Evolutionary conservation across 1,140 invertebrate species (phyloP), one percentile per base, ranked within the genome.

Genomic region (Contarinia nasturtii): DNA sequence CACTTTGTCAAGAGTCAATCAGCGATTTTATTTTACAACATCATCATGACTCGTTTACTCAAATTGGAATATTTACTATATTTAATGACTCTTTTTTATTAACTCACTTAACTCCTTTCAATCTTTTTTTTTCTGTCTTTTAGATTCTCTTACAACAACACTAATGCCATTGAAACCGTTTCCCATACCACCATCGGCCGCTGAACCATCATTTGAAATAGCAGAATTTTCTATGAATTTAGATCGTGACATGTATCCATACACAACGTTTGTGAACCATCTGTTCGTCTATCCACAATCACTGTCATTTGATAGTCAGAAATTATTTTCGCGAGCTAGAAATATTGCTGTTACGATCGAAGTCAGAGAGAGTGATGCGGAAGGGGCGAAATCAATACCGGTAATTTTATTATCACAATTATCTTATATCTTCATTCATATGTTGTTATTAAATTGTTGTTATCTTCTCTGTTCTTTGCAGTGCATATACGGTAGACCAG

Each of bases 321-420:
- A 92, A 60, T 86, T 92, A 55, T 90, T 90, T 59, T 79, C 76
- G 1, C 68, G 88, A 59, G 89, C 90, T 1, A 71, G 90, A 53
- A 96, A 96, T 59, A 89, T 96, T 54, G 83, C 86, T 0, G 91
- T 88, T 51, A 73, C 80, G 38, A 71, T 95, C 8, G 88, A 95
- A 66, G 58, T 95, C 19, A 70, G 80, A 46, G 86, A 92, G 55
- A 74, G 75, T 33, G 86, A 91, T 64, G 64, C 68, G 27, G 79
- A 79, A 56, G 71, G 73, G 55, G 68, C 77, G n/a, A 63, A 71
- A 51, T 74, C 82, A 22, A 57, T 90, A 17, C 73, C 75, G 60
- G 82, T 85, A 64, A 56, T 58, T 55, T 48, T 53, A n/a, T 27
- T 5, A 27, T 27, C 27, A 27, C 27, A 27, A 27, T 27, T 27